A percentile compares a stretch with the other conserved stretches of the same genome.
Evolutionary conservation across 2,888 invertebrate species (phyloP).

Genomic region (Erebia ligea): DNA sequence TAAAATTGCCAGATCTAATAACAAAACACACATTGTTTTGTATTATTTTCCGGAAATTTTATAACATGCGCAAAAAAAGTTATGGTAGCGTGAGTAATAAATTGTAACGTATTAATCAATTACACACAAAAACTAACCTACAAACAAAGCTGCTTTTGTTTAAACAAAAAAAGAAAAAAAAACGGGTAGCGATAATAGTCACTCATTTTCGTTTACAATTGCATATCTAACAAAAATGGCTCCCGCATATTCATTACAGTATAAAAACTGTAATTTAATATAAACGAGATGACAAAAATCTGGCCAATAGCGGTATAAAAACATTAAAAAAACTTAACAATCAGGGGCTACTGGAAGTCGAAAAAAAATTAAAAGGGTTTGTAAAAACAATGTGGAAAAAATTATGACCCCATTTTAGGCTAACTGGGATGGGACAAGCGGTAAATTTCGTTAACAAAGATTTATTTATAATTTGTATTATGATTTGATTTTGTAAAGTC

Average conservation of each 20-base stretch:
- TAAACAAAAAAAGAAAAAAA: constrained; percentile 45
- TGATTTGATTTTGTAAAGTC: neutral
- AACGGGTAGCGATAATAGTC: constrained; percentile 65
- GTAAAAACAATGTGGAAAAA: constrained; percentile 73
- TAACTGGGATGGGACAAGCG: constrained; percentile 75
- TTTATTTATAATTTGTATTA: constrained; percentile 57
- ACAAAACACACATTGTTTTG: no score
- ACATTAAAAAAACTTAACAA: constrained; percentile 57
- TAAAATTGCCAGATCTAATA: no score
- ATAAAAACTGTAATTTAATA: constrained; percentile 82
- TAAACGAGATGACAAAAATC: constrained; percentile 80
- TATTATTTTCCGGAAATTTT: no score
- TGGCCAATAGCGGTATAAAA: constrained; percentile 69
- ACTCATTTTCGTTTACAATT: constrained; percentile 71
- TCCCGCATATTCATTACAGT: constrained; percentile 78
- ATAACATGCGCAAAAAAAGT: neutral
- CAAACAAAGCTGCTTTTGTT: constrained; percentile 47
- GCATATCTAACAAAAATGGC: constrained; percentile 66
- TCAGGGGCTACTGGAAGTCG: constrained; percentile 57
- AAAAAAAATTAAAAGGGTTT: constrained; percentile 69
- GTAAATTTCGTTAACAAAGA: constrained; percentile 72
- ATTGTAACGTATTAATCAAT: constrained; percentile 30
- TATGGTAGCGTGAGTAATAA: constrained; percentile 30
- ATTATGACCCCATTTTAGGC: constrained; percentile 63
- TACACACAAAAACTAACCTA: constrained; percentile 38